phyloP scores from a whole-genome alignment of 1,140 invertebrate genomes.

The Aphaenogaster ashmeadi region DNA sequence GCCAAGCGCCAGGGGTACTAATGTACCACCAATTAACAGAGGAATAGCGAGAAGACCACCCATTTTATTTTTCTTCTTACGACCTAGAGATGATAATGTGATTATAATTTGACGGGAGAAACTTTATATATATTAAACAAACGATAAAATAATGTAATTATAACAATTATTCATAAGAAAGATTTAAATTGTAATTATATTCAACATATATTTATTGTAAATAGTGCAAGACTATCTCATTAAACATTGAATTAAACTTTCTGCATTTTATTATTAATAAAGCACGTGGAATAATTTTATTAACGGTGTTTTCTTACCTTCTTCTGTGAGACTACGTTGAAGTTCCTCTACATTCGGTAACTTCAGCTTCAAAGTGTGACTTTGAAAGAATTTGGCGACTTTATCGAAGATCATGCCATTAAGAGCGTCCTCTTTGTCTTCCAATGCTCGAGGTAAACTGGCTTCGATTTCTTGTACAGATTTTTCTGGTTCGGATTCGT shows the following conservation, averaged over 20 bases:
- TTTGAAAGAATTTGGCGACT: conserved; percentile 91
- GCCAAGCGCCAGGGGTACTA: conserved; percentile 93
- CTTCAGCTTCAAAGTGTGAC: conserved; percentile 92
- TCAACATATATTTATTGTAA: not conserved
- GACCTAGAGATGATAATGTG: conserved; percentile 85
- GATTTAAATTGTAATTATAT: not conserved
- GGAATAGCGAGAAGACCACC: conserved; percentile 92
- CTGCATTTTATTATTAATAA: not conserved
- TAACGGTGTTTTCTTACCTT: conserved; percentile 80
- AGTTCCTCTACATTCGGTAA: conserved; percentile 89
- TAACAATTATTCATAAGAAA: not conserved
- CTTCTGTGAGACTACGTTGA: conserved; percentile 88
- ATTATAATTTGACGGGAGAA: not conserved
- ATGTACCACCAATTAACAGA: conserved; percentile 92
- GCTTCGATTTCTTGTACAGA: conserved; percentile 90
- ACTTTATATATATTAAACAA: not conserved
- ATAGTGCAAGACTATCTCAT: not conserved
- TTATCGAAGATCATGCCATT: conserved; percentile 92
- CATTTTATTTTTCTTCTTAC: conserved; percentile 90
- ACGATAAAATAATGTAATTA: not conserved
- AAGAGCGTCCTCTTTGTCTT: conserved; percentile 91
- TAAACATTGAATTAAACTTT: not conserved
- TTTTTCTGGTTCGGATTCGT: conserved; percentile 83
- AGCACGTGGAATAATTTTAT: not conserved
- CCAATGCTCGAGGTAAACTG: conserved; percentile 90